Percentiles rank a stretch among this genome's conserved stretches.
Evolutionary conservation across 1,140 invertebrate genomes (phyloP).

Genomic region (Bradysia coprophila): DNA sequence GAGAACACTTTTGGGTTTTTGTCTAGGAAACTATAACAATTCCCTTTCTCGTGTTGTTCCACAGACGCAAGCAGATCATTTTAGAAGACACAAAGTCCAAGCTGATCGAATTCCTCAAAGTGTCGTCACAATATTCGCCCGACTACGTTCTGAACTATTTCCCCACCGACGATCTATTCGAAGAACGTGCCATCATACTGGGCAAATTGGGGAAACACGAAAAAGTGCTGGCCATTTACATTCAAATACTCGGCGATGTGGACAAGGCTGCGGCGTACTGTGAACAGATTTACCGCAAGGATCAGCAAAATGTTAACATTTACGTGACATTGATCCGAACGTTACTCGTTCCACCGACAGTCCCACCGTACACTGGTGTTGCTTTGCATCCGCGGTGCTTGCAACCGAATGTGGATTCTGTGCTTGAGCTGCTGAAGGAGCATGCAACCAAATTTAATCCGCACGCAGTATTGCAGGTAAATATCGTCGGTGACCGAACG

Average conservation of each 20-base stretch:
- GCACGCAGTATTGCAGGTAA: slow-evolving; percentile 31
- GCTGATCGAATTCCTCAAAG: slow-evolving; percentile 66
- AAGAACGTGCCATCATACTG: slow-evolving; percentile 83
- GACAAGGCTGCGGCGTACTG: slow-evolving; percentile 73
- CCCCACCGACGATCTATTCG: slow-evolving; percentile 68
- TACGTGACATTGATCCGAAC: slow-evolving; percentile 44
- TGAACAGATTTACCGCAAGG: slow-evolving; percentile 40
- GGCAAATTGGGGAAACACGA: slow-evolving; percentile 81
- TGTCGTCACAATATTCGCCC: slow-evolving; percentile 65
- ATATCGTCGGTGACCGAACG: too few species aligned
- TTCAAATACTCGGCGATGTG: slow-evolving; percentile 62
- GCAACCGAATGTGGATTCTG: slow-evolving; percentile 54
- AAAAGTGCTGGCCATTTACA: slow-evolving; percentile 81
- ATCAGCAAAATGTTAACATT: slow-evolving; percentile 24
- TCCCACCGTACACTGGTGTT: slow-evolving; percentile 28
- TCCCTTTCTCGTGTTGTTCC: too few species aligned
- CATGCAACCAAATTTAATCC: slow-evolving; percentile 70
- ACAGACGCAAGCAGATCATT: background rate
- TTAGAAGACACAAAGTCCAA: slow-evolving; percentile 33
- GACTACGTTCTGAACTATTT: slow-evolving; percentile 80
- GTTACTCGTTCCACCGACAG: slow-evolving; percentile 36
- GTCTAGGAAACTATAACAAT: too few species aligned
- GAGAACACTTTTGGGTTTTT: slow-evolving; percentile 5
- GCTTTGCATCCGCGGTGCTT: slow-evolving; percentile 31
- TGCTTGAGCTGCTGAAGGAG: slow-evolving; percentile 58